phyloP scores from a whole-genome alignment of 2,888 invertebrate genomes.

The Sinohyriopsis cumingii region DNA sequence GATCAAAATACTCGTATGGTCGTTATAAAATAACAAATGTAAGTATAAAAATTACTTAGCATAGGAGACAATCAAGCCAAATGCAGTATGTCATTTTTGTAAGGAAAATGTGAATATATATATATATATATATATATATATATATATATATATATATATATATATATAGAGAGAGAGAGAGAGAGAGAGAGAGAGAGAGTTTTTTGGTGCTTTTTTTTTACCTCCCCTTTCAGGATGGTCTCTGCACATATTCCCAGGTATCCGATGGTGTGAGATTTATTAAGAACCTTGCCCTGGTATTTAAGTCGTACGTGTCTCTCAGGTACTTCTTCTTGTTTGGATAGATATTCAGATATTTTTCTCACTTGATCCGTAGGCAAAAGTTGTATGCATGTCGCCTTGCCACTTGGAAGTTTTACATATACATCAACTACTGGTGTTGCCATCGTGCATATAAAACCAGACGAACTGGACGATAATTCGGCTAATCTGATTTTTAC shows the following conservation, averaged over 20 bases:
- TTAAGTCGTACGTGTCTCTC: conserved; percentile 49
- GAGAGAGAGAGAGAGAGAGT: conserved; percentile 1
- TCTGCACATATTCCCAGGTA: conserved; percentile 60
- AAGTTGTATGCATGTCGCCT: conserved; percentile 44
- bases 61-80: no score
- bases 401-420: conserved; percentile 56
- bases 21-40: no score
- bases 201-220: conserved; percentile 33
- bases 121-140: no score
- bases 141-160: no score
- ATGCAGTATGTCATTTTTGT: no score
- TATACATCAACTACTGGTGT: conserved; percentile 46
- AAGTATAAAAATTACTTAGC: no score
- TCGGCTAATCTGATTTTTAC: no score
- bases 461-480: no score
- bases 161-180: conserved; percentile 7
- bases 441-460: conserved; percentile 34
- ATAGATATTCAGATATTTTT: conserved; percentile 40
- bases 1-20: no score
- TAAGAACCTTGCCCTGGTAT: conserved; percentile 63
- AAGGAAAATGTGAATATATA: no score
- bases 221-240: conserved; percentile 65
- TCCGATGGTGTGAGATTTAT: conserved; percentile 46
- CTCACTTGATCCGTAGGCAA: conserved; percentile 31
- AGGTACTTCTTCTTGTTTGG: conserved; percentile 44